These are phyloP conservation scores for Vidua chalybeata DNA, from an alignment of 2,113 vertebrate genomes.

Conservation along the genomic window DNA sequence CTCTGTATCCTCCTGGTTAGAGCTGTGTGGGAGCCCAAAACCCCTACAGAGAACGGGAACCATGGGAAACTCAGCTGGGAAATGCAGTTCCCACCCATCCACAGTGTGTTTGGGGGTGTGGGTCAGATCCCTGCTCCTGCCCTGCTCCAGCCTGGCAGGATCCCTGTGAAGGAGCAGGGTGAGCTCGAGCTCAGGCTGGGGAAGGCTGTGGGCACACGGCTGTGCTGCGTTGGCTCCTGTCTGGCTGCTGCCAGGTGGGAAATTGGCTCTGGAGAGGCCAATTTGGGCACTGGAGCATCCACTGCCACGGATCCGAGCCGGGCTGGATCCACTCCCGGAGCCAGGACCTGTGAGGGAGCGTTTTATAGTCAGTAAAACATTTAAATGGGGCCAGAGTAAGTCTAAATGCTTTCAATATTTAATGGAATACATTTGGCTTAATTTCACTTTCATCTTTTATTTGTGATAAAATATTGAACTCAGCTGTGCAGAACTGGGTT, in stretches of 20 bases:
- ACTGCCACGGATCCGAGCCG: background rate
- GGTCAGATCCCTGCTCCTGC: background rate
- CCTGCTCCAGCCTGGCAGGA: fast-evolving
- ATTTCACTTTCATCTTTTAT: constrained; percentile 42
- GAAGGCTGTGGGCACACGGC: background rate
- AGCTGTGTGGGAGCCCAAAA: background rate
- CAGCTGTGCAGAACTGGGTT: background rate
- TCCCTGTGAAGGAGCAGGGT: fast-evolving
- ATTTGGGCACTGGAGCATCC: background rate
- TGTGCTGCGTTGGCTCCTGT: background rate
- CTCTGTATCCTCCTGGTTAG: background rate
- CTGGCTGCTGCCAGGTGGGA: background rate
- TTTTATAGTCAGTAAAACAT: background rate
- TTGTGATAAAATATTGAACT: background rate
- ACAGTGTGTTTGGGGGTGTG: fast-evolving
- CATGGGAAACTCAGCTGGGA: background rate
- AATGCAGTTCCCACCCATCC: background rate
- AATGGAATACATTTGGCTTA: constrained; percentile 39
- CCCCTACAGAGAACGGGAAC: background rate
- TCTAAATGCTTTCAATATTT: constrained; percentile 38
- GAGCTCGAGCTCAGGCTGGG: background rate
- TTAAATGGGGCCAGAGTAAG: background rate
- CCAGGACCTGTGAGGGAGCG: background rate
- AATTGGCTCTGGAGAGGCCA: background rate
- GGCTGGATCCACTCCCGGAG: background rate